These are phyloP conservation scores for Rhynchonycteris naso DNA, from an alignment of 2,797 vertebrate genomes.

Conservation along the genomic window DNA sequence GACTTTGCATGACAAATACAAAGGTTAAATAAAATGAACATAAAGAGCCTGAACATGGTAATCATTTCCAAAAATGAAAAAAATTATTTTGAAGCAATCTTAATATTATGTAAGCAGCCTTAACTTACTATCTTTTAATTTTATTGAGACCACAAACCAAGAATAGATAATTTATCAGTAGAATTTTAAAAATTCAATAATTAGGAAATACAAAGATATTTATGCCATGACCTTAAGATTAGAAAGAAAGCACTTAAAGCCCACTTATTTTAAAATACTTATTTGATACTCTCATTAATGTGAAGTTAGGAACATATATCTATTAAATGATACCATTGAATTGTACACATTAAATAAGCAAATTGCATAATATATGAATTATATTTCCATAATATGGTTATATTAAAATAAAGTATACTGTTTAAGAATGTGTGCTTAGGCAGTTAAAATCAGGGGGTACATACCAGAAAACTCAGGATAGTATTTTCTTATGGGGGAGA, in stretches of 20 bases:
- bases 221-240: background rate
- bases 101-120: background rate
- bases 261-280: constrained; percentile 31
- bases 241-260: background rate
- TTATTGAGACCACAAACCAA: background rate
- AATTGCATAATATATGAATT: background rate
- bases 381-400: background rate
- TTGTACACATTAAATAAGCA: background rate
- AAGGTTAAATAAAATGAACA: background rate
- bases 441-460: background rate
- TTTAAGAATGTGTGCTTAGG: background rate
- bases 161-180: background rate
- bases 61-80: constrained; percentile 25
- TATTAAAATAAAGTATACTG: background rate
- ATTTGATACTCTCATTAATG: background rate
- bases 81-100: background rate
- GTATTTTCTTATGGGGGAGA: background rate
- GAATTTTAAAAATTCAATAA: background rate
- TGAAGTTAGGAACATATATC: background rate
- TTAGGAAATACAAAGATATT: constrained; percentile 4
- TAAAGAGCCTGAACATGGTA: background rate
- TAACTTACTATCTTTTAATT: background rate
- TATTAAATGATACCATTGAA: background rate
- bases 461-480: background rate
- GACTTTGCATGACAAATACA: background rate